phyloP scores from a whole-genome alignment of 2,888 invertebrate genomes.

The Epistrophella euchroma region DNA sequence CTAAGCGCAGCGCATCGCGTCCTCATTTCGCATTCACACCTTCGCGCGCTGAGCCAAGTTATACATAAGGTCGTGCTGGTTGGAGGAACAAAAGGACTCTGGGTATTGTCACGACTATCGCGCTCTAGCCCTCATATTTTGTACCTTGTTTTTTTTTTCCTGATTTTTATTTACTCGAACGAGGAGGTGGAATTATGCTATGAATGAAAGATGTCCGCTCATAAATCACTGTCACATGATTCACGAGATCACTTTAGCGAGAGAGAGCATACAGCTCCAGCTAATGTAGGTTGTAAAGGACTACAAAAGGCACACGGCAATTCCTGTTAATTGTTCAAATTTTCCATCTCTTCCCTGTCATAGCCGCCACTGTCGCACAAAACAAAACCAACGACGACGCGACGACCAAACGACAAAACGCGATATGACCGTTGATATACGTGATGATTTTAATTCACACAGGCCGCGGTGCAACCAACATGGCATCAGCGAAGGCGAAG shows the following conservation, averaged over 20 bases:
- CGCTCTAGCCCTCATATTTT: constrained; percentile 40
- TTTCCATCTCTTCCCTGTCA: constrained; percentile 37
- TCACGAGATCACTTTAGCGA: constrained; percentile 74
- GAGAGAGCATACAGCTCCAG: constrained; percentile 21
- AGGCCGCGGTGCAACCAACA: background rate
- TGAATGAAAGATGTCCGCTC: constrained; percentile 75
- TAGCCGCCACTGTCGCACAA: constrained; percentile 21
- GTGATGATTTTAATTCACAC: constrained; percentile 73
- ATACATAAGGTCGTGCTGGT: constrained; percentile 60
- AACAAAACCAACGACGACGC: background rate
- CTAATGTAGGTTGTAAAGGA: constrained; percentile 73
- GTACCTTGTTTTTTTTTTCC: background rate
- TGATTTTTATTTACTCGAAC: constrained; percentile 2
- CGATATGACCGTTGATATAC: constrained; percentile 62
- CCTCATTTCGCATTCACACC: constrained; percentile 75
- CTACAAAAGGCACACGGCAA: constrained; percentile 71
- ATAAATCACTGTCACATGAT: constrained; percentile 76
- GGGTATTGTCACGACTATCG: constrained; percentile 74
- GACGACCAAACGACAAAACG: constrained; percentile 11
- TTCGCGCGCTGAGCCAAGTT: constrained; percentile 50
- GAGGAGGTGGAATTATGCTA: constrained; percentile 74
- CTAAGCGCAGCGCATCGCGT: constrained; percentile 27
- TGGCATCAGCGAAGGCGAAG: constrained; percentile 26
- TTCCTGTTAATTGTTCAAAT: constrained; percentile 75
- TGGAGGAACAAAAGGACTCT: constrained; percentile 70